Percentiles rank a stretch among this genome's conserved stretches.
Conservation (phyloP, 2,113 vertebrate genomes). For the Pterocles gutturalis region DNA sequence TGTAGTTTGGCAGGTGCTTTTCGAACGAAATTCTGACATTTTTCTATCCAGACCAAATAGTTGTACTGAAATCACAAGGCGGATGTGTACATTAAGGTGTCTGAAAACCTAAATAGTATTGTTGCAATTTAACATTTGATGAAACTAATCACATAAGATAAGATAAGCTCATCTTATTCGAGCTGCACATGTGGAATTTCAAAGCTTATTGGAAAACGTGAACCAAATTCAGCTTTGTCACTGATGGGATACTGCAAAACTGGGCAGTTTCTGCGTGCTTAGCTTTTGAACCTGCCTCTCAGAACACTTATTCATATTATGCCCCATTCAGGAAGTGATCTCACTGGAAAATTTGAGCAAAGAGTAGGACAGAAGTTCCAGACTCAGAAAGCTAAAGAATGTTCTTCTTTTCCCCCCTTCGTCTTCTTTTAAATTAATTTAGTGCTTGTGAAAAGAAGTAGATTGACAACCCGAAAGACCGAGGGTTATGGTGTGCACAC, state of each 20-base stretch:
- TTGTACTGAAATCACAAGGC: not conserved
- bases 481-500: not conserved
- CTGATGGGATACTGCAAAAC: not conserved
- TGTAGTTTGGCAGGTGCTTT: not conserved
- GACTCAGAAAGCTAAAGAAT: conserved; percentile 50
- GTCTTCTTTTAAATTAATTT: not conserved
- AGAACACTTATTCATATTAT: conserved; percentile 1
- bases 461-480: not conserved
- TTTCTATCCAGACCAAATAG: not conserved
- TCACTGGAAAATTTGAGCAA: conserved; percentile 64
- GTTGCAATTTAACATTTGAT: not conserved
- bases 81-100: not conserved
- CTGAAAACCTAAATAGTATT: not conserved
- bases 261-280: not conserved
- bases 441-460: not conserved
- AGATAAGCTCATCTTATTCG: not conserved
- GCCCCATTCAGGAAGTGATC: conserved; percentile 44
- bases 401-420: not conserved
- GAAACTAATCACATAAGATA: not conserved
- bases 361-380: conserved; percentile 9
- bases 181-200: not conserved
- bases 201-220: not conserved
- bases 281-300: conserved; percentile 28
- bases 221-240: not conserved
- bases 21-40: not conserved